A percentile compares a stretch with the other conserved stretches of the same genome.
These are phyloP conservation scores for Cephalopholis sonnerati DNA, from an alignment of 2,113 vertebrate species.

Conservation along the genomic window DNA sequence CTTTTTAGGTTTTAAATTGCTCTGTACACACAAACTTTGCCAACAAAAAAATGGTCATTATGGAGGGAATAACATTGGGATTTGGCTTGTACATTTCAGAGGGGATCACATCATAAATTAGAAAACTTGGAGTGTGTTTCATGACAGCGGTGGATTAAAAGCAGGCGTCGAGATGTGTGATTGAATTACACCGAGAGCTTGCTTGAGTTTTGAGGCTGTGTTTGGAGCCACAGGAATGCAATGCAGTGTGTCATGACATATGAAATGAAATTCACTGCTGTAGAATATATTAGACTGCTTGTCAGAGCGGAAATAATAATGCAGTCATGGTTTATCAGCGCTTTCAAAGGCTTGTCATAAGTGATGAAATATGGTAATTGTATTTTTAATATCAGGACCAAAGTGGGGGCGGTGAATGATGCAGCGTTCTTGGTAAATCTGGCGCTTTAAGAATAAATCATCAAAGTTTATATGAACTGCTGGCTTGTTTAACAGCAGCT, in stretches of 20 bases:
- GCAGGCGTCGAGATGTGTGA: conserved; percentile 32
- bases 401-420: conserved; percentile 39
- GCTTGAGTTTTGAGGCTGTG: conserved; percentile 29
- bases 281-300: conserved; percentile 72
- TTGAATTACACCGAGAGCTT: conserved; percentile 44
- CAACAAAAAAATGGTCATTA: conserved; percentile 13
- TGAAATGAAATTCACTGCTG: conserved; percentile 63
- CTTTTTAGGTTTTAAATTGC: conserved; percentile 49
- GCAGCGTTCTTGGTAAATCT: conserved; percentile 34
- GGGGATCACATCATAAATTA: conserved; percentile 22
- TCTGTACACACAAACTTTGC: conserved; percentile 38
- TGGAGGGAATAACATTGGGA: conserved; percentile 19
- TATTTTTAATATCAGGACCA: conserved; percentile 69
- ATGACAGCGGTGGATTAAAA: conserved; percentile 31
- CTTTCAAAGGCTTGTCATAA: conserved; percentile 68
- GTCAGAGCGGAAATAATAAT: conserved; percentile 73
- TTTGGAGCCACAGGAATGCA: conserved; percentile 43
- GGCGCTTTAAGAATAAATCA: conserved; percentile 44
- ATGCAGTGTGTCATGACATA: conserved; percentile 48
- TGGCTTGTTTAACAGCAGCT: conserved; percentile 15
- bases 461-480: conserved; percentile 31
- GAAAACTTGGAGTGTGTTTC: conserved; percentile 13
- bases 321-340: conserved; percentile 71
- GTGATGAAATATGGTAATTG: conserved; percentile 78
- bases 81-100: conserved; percentile 31